Evolutionary conservation across 2,113 vertebrate species (phyloP), one percentile per base, ranked within the genome.

Genomic region (Phaethon lepturus): DNA sequence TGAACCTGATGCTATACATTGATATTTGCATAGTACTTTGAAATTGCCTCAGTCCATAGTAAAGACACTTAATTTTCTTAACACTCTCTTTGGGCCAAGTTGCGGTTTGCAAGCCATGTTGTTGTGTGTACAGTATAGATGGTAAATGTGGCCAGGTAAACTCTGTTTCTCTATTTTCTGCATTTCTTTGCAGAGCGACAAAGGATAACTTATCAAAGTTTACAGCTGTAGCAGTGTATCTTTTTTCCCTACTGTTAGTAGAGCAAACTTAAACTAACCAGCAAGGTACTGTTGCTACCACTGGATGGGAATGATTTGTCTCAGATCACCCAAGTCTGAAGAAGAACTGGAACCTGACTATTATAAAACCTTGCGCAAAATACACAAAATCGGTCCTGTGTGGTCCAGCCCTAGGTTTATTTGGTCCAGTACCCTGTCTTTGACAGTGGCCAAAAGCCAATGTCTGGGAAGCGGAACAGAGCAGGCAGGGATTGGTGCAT

Each of bases 381-480:
- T 12, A 20, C 5, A 22, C 1, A 49, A n/a, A 44, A 35, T 6
- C 24, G 10, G 10, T 49, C 7, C 8, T 10, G 2, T 69, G 28
- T 49, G 29, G 14, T 60, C 16, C n/a, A 83, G 44, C 11, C 38
- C 20, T 42, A 29, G 18, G 14, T 77, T 59, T 20, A 28, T 17
- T 31, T 5, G 26, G 20, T 15, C 17, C 26, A 31, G 8, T 71
- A 12, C 11, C 9, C 35, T 17, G 13, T 8, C 7, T 23, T 0
- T 76, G 63, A 17, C 31, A 60, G 31, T 9, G 60, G 12, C 16
- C 55, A 64, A 26, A 2, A 44, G 44, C 49, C 29, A 38, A 7
- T 5, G 14, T 52, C 47, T 58, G 31, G 76, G 10, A 28, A 9
- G 3, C 1, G 44, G 17, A 59, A 19, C 0, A 0, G 53, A 52